A percentile compares a stretch with the other conserved stretches of the same genome.
These are phyloP conservation scores for Stenurella melanura DNA, from an alignment of 2,888 invertebrate species.

Conservation along the genomic window DNA sequence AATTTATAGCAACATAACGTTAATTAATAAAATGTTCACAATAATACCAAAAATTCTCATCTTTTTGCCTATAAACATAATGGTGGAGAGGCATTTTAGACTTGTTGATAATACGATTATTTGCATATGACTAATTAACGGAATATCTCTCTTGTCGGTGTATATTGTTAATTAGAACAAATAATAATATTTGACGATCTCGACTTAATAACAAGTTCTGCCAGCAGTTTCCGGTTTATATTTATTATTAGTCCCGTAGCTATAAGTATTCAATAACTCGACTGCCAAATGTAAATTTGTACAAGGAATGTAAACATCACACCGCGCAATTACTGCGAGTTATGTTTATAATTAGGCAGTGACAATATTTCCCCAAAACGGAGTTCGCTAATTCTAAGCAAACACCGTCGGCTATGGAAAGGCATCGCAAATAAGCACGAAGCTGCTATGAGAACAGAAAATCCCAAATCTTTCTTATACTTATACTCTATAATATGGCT, in stretches of 20 bases:
- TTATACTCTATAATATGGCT: constrained; percentile 23
- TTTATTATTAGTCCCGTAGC: constrained; percentile 62
- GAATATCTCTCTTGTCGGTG: constrained; percentile 49
- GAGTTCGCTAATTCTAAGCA: constrained; percentile 72
- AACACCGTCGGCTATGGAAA: constrained; percentile 64
- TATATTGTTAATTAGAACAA: constrained; percentile 63
- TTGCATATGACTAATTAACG: constrained; percentile 53
- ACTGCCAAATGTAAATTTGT: constrained; percentile 71
- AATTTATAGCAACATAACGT: too few species aligned
- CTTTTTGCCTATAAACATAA: background rate
- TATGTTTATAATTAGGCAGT: constrained; percentile 72
- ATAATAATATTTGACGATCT: constrained; percentile 65
- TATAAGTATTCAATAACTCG: constrained; percentile 70
- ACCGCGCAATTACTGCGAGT: constrained; percentile 71
- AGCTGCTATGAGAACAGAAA: constrained; percentile 27
- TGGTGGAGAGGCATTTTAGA: background rate
- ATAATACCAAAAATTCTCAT: background rate
- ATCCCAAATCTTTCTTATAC: constrained; percentile 32
- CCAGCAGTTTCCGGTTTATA: constrained; percentile 60
- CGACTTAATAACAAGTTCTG: constrained; percentile 63
- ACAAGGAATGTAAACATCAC: constrained; percentile 70
- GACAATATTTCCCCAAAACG: constrained; percentile 72
- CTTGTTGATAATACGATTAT: constrained; percentile 38
- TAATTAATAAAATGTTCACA: background rate
- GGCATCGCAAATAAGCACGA: constrained; percentile 63